Conservation (phyloP, 2,797 vertebrate genomes). For the Danio jaintianensis region DNA sequence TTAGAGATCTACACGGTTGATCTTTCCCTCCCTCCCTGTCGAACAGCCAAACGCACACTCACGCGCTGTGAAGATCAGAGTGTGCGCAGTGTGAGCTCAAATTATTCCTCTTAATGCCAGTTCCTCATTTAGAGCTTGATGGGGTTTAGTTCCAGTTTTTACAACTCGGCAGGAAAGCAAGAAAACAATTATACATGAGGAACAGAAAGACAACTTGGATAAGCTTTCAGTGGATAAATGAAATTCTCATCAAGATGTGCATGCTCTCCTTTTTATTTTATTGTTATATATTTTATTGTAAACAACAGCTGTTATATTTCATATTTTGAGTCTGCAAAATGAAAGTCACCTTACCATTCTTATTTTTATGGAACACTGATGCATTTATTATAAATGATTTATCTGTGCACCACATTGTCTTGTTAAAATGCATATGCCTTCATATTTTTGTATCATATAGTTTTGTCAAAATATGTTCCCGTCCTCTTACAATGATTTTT, state of each 20-base stretch:
- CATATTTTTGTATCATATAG: too few relatives aligned
- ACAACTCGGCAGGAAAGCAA: slow-evolving; percentile 27
- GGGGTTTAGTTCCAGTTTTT: slow-evolving; percentile 39
- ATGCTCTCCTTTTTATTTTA: background rate
- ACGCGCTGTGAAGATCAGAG: slow-evolving; percentile 16
- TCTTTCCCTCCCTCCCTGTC: slow-evolving; percentile 20
- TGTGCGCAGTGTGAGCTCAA: slow-evolving; percentile 20
- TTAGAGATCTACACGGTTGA: slow-evolving; percentile 11
- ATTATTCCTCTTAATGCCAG: slow-evolving; percentile 24
- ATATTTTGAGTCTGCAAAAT: background rate
- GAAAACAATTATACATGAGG: slow-evolving; percentile 23
- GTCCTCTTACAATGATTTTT: too few relatives aligned
- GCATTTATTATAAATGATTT: too few relatives aligned
- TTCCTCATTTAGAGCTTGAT: slow-evolving; percentile 34
- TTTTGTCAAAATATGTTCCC: too few relatives aligned
- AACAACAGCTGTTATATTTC: background rate
- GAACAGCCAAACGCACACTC: slow-evolving; percentile 1
- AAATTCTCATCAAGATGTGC: background rate
- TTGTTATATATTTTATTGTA: background rate
- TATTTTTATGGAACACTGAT: too few relatives aligned
- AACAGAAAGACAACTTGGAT: background rate
- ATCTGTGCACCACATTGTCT: too few relatives aligned
- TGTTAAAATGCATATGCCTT: too few relatives aligned
- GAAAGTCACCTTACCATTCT: too few relatives aligned
- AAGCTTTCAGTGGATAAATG: background rate